Conservation (phyloP, 2,888 invertebrate genomes). For the Phania funesta region DNA sequence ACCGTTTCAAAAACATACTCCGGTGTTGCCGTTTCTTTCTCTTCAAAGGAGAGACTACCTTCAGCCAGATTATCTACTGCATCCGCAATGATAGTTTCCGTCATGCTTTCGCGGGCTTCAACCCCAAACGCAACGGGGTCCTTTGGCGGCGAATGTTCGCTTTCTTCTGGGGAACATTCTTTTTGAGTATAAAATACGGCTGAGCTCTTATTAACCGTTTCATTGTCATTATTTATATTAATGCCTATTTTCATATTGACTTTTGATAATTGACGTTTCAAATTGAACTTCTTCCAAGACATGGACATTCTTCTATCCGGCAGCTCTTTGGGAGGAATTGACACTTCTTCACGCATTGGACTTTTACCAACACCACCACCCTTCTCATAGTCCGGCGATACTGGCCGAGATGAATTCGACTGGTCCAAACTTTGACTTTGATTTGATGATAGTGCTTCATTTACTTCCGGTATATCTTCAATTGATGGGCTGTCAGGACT, state of each 20-base stretch:
- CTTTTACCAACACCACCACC: slow-evolving; percentile 65
- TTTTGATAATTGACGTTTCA: slow-evolving; percentile 90
- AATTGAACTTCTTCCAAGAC: slow-evolving; percentile 88
- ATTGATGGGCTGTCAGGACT: slow-evolving; percentile 77
- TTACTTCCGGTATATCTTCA: slow-evolving; percentile 75
- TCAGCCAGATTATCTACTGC: slow-evolving; percentile 36
- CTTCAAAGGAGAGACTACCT: slow-evolving; percentile 7
- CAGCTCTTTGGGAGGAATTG: slow-evolving; percentile 78
- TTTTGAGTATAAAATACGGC: slow-evolving; percentile 75
- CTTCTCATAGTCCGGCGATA: slow-evolving; percentile 80
- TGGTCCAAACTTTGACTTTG: slow-evolving; percentile 72
- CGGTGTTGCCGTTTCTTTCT: not conserved
- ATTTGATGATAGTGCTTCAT: slow-evolving; percentile 69
- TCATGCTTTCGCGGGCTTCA: slow-evolving; percentile 69
- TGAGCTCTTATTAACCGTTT: slow-evolving; percentile 81
- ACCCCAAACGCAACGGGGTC: slow-evolving; percentile 63
- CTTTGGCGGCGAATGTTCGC: slow-evolving; percentile 67
- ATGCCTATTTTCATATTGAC: slow-evolving; percentile 83
- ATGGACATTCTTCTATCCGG: slow-evolving; percentile 84
- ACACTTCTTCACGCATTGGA: slow-evolving; percentile 66
- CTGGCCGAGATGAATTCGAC: slow-evolving; percentile 80
- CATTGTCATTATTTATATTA: slow-evolving; percentile 75
- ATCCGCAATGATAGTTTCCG: slow-evolving; percentile 51
- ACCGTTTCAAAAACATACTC: slow-evolving; percentile 47
- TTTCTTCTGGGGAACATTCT: slow-evolving; percentile 73